Evolutionary conservation across 2,888 invertebrate species (phyloP).

Genomic region (Periphyllus acericola): DNA sequence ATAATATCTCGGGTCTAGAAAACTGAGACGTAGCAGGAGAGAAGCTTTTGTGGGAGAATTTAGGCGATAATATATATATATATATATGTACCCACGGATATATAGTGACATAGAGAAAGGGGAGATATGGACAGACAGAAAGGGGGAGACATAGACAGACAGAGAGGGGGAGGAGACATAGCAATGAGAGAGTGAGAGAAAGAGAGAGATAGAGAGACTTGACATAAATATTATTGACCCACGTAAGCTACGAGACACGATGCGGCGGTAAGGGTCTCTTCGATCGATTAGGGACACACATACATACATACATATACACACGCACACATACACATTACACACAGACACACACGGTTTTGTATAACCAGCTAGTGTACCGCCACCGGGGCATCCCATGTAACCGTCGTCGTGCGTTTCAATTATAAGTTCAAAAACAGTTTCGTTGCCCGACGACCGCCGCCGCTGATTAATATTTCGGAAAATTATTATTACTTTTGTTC

Average conservation of each 20-base stretch:
- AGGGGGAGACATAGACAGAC: no score
- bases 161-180: background rate
- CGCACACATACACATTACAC: no score
- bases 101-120: background rate
- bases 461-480: no score
- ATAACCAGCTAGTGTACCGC: no score
- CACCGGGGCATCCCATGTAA: background rate
- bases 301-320: no score
- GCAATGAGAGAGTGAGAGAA: background rate
- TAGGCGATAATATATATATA: no score
- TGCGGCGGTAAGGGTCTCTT: background rate
- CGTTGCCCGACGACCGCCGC: background rate
- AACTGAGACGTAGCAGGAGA: no score
- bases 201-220: background rate
- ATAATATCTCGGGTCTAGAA: no score
- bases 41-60: no score
- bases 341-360: no score
- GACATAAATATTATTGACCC: slow-evolving; percentile 1
- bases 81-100: no score
- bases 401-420: background rate
- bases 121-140: background rate
- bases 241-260: background rate
- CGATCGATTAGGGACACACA: slow-evolving; percentile 6
- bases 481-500: no score
- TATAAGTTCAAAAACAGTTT: background rate